phyloP scores from a whole-genome alignment of 2,113 vertebrate species.

The Chaetorhynchus papuensis region DNA sequence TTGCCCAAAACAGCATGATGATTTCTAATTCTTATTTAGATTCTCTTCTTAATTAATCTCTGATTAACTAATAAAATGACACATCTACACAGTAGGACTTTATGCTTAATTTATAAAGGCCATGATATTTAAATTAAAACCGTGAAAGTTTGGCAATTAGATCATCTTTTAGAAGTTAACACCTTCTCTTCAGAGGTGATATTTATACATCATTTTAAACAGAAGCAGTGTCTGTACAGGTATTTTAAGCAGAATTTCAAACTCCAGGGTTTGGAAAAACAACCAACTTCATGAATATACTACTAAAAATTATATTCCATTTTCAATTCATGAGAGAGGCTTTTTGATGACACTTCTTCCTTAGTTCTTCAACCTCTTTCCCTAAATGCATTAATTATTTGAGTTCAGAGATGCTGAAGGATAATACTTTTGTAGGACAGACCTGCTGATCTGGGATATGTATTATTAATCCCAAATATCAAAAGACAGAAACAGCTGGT shows the following conservation, averaged over 20 bases:
- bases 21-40: background rate
- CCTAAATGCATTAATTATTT: background rate
- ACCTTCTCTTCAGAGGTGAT: background rate
- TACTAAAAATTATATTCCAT: background rate
- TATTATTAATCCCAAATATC: background rate
- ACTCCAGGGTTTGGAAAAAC: background rate
- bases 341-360: background rate
- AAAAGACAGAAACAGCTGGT: background rate
- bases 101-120: background rate
- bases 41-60: background rate
- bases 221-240: background rate
- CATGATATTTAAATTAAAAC: background rate
- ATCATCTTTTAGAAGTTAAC: background rate
- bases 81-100: background rate
- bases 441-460: accelerated
- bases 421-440: background rate
- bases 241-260: background rate
- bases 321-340: background rate
- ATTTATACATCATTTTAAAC: background rate
- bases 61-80: background rate
- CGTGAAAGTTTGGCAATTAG: background rate
- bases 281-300: background rate
- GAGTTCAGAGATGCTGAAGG: background rate
- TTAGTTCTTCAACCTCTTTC: background rate
- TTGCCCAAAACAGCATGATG: background rate